A percentile compares a stretch with the other conserved stretches of the same genome.
Conservation (phyloP, 2,797 vertebrate genomes). For the Bothrops alternatus region DNA sequence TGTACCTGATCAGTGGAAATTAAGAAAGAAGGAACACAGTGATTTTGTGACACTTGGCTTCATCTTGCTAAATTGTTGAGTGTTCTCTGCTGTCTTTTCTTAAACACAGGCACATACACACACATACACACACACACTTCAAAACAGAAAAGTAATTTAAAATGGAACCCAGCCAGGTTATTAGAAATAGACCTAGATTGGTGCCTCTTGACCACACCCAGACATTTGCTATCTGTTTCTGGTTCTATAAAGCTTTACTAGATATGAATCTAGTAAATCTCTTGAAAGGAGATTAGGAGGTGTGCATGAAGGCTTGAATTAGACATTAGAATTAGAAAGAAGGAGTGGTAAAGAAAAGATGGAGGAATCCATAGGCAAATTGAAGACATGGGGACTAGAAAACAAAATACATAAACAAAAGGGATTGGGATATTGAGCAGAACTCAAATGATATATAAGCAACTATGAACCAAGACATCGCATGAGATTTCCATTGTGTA, state of each 20-base stretch:
- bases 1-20: constrained; percentile 12
- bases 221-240: neutral
- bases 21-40: constrained; percentile 1
- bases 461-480: neutral
- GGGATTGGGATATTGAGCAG: neutral
- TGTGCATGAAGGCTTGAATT: neutral
- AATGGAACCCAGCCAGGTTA: neutral
- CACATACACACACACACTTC: neutral
- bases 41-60: neutral
- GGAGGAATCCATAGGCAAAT: neutral
- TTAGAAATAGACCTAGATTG: neutral
- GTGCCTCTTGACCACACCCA: neutral
- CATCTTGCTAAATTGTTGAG: neutral
- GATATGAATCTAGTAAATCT: neutral
- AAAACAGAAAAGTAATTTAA: constrained; percentile 19
- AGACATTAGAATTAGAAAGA: neutral
- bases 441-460: neutral
- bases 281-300: neutral
- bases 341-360: neutral
- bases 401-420: neutral
- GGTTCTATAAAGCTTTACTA: neutral
- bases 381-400: neutral
- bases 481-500: neutral
- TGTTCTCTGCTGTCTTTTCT: neutral
- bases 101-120: neutral